These are phyloP conservation scores for Chironomus tepperi DNA, from an alignment of 1,140 invertebrate species.

Conservation along the genomic window DNA sequence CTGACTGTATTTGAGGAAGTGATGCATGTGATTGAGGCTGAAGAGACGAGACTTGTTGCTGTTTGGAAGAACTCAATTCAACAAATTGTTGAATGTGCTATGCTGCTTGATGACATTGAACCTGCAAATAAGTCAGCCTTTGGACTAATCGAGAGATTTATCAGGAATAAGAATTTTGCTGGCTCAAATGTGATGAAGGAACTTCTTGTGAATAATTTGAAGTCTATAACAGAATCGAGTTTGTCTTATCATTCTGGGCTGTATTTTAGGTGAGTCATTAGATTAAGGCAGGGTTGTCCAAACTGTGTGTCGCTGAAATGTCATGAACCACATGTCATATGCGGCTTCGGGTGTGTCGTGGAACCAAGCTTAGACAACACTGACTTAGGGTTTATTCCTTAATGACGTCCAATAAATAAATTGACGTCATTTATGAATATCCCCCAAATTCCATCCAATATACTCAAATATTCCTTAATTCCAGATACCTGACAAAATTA, in stretches of 20 bases:
- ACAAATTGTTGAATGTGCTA: constrained; percentile 34
- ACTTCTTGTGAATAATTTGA: constrained; percentile 29
- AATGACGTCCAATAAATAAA: too few relatives aligned
- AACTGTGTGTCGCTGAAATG: too few relatives aligned
- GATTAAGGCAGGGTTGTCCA: not conserved
- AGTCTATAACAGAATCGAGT: constrained; percentile 34
- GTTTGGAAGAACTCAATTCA: not conserved
- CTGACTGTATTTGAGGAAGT: not conserved
- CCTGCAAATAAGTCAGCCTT: constrained; percentile 33
- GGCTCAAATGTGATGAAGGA: constrained; percentile 23
- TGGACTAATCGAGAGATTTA: constrained; percentile 30
- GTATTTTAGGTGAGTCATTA: constrained; percentile 31
- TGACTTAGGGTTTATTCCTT: too few relatives aligned
- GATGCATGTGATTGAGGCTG: not conserved
- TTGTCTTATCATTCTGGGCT: constrained; percentile 38
- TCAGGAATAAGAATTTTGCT: constrained; percentile 27
- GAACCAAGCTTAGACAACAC: too few relatives aligned
- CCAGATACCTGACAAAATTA: constrained; percentile 33
- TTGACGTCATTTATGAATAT: too few relatives aligned
- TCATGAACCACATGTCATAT: too few relatives aligned
- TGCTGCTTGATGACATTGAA: constrained; percentile 38
- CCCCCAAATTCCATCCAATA: too few relatives aligned
- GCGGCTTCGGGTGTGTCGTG: too few relatives aligned
- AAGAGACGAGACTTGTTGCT: not conserved
- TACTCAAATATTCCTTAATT: too few relatives aligned